A percentile compares a stretch with the other conserved stretches of the same genome.
Conservation (phyloP, 2,113 vertebrate species). For the Apistogramma diplotaenia region DNA sequence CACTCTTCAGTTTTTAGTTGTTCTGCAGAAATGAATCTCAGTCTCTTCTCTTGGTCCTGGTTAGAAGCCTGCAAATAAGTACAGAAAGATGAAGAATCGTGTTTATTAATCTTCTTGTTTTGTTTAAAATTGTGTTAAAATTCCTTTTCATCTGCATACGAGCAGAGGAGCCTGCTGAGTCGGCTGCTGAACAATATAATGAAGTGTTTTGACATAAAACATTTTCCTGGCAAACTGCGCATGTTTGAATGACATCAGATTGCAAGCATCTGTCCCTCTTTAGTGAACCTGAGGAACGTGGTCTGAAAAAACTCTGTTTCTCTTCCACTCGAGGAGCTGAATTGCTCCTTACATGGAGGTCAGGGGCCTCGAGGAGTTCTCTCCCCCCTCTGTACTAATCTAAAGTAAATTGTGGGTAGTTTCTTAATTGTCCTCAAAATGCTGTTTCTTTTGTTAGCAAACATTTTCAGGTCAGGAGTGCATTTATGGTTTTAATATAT, state of each 20-base stretch:
- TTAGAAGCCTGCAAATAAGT: background rate
- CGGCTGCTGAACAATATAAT: background rate
- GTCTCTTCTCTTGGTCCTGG: background rate
- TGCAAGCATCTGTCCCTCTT: slow-evolving; percentile 18
- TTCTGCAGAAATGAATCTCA: background rate
- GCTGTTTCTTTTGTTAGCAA: background rate
- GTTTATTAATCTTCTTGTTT: background rate
- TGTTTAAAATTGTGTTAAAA: background rate
- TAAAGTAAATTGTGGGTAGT: background rate
- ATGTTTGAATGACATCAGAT: background rate
- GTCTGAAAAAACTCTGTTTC: background rate
- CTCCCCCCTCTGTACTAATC: background rate
- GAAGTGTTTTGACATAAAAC: background rate
- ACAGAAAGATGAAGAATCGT: background rate
- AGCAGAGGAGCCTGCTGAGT: background rate
- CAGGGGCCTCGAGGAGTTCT: slow-evolving; percentile 5
- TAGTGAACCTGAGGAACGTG: slow-evolving; percentile 17
- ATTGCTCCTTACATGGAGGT: slow-evolving; percentile 4
- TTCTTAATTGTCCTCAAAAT: background rate
- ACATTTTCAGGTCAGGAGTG: background rate
- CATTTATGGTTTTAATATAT: background rate
- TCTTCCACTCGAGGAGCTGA: background rate
- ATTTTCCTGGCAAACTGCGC: background rate
- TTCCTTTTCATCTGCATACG: background rate
- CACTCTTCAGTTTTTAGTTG: background rate